A percentile compares a stretch with the other conserved stretches of the same genome.
Conservation (phyloP, 2,797 vertebrate species). For the Allochrocebus solatus region DNA sequence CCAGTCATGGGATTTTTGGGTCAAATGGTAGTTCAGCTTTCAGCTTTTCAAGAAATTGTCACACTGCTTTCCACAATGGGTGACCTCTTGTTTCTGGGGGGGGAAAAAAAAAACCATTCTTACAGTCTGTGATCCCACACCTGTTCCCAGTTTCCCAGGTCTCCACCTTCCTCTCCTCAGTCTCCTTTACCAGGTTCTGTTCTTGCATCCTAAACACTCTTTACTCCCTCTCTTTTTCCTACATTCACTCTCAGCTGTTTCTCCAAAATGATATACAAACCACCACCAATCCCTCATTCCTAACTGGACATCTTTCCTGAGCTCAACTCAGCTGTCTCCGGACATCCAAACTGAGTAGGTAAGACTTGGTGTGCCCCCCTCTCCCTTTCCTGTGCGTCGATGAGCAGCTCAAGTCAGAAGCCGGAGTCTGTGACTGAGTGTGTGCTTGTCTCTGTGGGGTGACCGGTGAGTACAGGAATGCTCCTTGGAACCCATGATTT, state of each 20-base stretch:
- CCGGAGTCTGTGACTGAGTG: neutral
- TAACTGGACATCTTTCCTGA: neutral
- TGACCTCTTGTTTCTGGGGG: neutral
- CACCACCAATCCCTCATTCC: neutral
- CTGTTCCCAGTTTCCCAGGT: neutral
- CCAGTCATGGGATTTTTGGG: neutral
- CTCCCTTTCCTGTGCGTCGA: neutral
- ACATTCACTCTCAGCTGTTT: neutral
- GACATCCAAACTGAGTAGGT: neutral
- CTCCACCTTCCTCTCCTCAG: neutral
- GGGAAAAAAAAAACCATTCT: rapidly evolving
- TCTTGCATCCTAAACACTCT: neutral
- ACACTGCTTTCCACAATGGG: neutral
- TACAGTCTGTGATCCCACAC: neutral
- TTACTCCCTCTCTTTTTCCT: neutral
- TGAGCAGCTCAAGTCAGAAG: neutral
- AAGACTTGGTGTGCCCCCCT: neutral
- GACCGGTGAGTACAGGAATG: neutral
- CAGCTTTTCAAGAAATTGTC: neutral
- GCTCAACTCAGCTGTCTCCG: neutral
- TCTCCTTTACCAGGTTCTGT: neutral
- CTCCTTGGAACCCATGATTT: neutral
- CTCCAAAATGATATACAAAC: neutral
- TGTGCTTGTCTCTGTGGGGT: neutral
- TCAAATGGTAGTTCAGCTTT: neutral